Conservation (phyloP, 2,797 vertebrate genomes). For the Squalus acanthias region DNA sequence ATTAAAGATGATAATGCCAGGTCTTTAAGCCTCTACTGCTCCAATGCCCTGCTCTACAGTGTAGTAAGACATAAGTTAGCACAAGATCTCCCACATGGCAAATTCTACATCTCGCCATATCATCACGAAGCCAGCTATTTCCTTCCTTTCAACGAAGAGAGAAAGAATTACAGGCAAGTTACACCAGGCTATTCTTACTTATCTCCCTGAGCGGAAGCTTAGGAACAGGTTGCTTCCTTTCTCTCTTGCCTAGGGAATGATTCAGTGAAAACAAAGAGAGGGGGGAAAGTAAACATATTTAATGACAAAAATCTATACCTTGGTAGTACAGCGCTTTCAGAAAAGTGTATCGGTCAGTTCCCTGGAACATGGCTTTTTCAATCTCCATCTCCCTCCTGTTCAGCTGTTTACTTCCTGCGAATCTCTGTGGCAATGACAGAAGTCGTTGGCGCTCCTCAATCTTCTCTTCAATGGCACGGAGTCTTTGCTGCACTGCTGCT, state of each 20-base stretch:
- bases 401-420: conserved; percentile 76
- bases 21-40: not conserved
- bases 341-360: conserved; percentile 74
- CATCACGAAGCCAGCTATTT: not conserved
- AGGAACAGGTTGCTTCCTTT: not conserved
- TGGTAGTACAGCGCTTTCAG: conserved; percentile 80
- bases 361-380: conserved; percentile 82
- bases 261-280: not conserved
- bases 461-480: conserved; percentile 77
- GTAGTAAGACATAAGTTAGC: not conserved
- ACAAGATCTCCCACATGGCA: not conserved
- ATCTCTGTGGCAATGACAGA: conserved; percentile 76
- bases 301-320: conserved; percentile 55
- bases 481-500: conserved; percentile 65
- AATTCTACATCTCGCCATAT: not conserved
- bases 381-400: conserved; percentile 91
- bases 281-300: not conserved
- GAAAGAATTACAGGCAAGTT: not conserved
- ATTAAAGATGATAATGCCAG: not conserved
- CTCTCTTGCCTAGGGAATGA: not conserved
- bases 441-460: conserved; percentile 71
- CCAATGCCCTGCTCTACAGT: not conserved
- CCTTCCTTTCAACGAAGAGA: not conserved
- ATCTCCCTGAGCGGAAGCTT: conserved; percentile 22
- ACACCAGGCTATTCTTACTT: not conserved